Evolutionary conservation across 1,140 invertebrate genomes (phyloP).

Genomic region (Lethrus apterus): DNA sequence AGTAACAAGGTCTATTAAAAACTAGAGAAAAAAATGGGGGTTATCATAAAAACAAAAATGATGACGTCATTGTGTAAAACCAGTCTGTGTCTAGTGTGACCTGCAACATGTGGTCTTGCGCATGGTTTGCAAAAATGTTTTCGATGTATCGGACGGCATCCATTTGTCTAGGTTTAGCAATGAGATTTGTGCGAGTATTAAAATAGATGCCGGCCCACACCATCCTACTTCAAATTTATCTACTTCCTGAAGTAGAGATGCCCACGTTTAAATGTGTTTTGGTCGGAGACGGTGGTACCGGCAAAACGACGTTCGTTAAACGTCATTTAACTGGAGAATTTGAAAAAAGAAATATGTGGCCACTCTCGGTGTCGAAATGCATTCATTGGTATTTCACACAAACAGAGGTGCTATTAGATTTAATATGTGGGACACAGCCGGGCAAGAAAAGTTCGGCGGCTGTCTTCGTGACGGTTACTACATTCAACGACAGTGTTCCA

Average conservation of each 20-base stretch:
- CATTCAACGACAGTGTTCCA: constrained; percentile 98
- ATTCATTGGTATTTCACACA: constrained; percentile 96
- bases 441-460: constrained; percentile 99
- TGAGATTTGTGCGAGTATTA: no score
- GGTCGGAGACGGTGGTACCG: constrained; percentile 98
- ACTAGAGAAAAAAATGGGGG: no score
- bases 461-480: constrained; percentile 98
- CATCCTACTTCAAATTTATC: no score
- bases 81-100: no score
- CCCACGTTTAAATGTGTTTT: constrained; percentile 93
- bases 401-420: constrained; percentile 95
- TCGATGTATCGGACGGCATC: no score
- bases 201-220: no score
- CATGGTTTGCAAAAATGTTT: no score
- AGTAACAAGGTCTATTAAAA: no score
- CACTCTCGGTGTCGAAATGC: constrained; percentile 98
- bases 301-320: constrained; percentile 99
- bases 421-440: constrained; percentile 99
- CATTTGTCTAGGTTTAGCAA: no score
- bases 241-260: constrained; percentile 63
- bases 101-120: no score
- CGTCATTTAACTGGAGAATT: constrained; percentile 99
- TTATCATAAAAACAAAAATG: no score
- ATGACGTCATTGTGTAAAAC: no score
- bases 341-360: constrained; percentile 99